Evolutionary conservation across 1,140 invertebrate genomes (phyloP).

Genomic region (Orius laevigatus): DNA sequence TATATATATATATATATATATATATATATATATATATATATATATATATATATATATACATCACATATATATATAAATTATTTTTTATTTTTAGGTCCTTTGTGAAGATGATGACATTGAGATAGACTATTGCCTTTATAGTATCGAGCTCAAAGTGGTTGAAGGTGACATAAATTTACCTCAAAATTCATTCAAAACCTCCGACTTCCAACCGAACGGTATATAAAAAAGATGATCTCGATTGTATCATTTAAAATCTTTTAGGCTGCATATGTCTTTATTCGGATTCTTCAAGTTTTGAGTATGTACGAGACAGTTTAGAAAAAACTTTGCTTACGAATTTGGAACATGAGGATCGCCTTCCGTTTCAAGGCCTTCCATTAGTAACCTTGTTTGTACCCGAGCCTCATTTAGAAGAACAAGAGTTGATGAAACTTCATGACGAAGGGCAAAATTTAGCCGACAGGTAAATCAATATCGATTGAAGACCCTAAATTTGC

Average conservation of each 20-base stretch:
- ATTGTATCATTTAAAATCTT: conserved; percentile 19
- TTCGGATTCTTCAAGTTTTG: conserved; percentile 77
- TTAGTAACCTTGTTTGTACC: conserved; percentile 81
- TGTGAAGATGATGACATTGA: conserved; percentile 73
- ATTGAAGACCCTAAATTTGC: neutral
- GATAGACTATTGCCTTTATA: conserved; percentile 67
- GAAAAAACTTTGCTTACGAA: conserved; percentile 83
- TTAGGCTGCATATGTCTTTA: conserved; percentile 75
- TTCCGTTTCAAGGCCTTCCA: conserved; percentile 71
- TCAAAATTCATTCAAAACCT: conserved; percentile 56
- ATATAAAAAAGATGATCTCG: conserved; percentile 9
- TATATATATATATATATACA: too few species aligned
- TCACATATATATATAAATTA: too few species aligned
- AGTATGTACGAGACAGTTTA: conserved; percentile 78
- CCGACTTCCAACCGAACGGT: conserved; percentile 63
- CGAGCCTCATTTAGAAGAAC: conserved; percentile 64
- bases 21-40: too few species aligned
- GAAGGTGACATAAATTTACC: conserved; percentile 68
- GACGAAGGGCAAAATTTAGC: conserved; percentile 82
- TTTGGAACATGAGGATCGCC: conserved; percentile 74
- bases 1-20: too few species aligned
- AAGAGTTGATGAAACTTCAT: conserved; percentile 61
- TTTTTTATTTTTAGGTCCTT: conserved; percentile 30
- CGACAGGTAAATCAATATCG: conserved; percentile 42
- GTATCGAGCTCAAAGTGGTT: conserved; percentile 68